These are phyloP conservation scores for Atlantisia rogersi DNA, from an alignment of 2,113 vertebrate genomes.

Conservation along the genomic window DNA sequence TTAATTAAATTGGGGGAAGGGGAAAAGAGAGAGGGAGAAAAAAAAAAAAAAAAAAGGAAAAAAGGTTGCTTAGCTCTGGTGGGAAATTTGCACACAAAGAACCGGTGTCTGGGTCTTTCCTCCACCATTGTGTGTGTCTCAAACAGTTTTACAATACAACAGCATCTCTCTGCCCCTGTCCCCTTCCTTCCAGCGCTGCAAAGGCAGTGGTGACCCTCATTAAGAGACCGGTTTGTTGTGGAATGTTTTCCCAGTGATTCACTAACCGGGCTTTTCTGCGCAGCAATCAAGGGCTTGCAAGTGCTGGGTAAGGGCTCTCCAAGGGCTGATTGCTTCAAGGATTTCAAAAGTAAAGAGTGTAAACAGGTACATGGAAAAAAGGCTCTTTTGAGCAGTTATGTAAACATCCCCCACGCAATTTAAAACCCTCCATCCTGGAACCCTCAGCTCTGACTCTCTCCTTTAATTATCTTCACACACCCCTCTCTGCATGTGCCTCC, in stretches of 20 bases:
- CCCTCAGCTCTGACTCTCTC: slow-evolving; percentile 57
- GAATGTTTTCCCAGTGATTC: slow-evolving; percentile 86
- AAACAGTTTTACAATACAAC: slow-evolving; percentile 57
- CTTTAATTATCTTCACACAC: slow-evolving; percentile 28
- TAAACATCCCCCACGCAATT: slow-evolving; percentile 72
- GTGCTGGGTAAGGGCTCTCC: slow-evolving; percentile 82
- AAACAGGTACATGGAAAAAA: slow-evolving; percentile 89
- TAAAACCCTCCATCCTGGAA: slow-evolving; percentile 61
- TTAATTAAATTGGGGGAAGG: slow-evolving; percentile 88
- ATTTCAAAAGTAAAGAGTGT: slow-evolving; percentile 84
- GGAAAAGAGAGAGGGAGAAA: slow-evolving; percentile 31
- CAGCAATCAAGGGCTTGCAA: slow-evolving; percentile 80
- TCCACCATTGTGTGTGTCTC: slow-evolving; percentile 9
- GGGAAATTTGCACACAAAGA: slow-evolving; percentile 99
- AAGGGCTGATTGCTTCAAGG: slow-evolving; percentile 79
- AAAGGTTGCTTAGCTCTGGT: slow-evolving; percentile 83
- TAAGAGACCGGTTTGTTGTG: slow-evolving; percentile 79
- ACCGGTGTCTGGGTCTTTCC: slow-evolving; percentile 75
- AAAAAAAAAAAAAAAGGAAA: background rate
- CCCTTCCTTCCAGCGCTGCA: slow-evolving; percentile 32
- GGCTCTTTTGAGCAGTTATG: slow-evolving; percentile 81
- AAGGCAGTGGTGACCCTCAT: slow-evolving; percentile 82
- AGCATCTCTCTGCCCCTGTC: background rate
- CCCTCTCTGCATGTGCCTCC: background rate
- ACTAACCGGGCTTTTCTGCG: slow-evolving; percentile 70